Base-by-base conservation (phyloP, 2,888 invertebrate genomes). In the Nipponacmea schrenckii region DNA sequence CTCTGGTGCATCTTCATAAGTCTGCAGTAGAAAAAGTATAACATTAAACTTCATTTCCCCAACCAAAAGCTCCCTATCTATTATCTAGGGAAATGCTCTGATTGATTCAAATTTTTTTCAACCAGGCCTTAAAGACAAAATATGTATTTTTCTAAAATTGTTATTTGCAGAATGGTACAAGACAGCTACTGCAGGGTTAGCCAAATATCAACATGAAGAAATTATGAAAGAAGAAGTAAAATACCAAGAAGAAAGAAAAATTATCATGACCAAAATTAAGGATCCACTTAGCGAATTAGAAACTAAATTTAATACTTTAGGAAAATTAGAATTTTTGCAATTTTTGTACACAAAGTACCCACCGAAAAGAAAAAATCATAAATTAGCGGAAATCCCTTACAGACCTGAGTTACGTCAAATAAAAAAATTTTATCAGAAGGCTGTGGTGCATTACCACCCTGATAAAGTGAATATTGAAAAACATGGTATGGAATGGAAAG, bases 371-470 rank as follows among this genome's bases (percentile, higher is more conserved):
- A 66, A 75, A 4, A 63, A 56, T 0, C 74, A 80, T 65, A 78
- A 77, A 48, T 56, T 81, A 15, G 74, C 70, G 1, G 68, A 73
- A 7, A 56, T 64, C 7, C 24, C 70, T 14, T 44, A 31, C 2
- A 62, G 50, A 15, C 62, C 56, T 2, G 65, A 69, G 15, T 39
- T 64, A 7, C 46, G 63, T 0, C 62, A 70, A 70, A 71, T 77
- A 65, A 78, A 80, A 68, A 80, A 79, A 63, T 39, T 74, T 5
- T 72, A 80, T 48, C 79, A 78, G 66, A 77, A 77, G 24, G 80
- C 83, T 0, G 71, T 81, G 10, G 68, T 77, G 12, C 82, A 83
- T 70, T 83, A 79, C 67, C 83, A 83, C 45, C 83, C 83, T 0
- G 83, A 83, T 72, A 72, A 76, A 24, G 76, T 80, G 46, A 72